phyloP scores from a whole-genome alignment of 2,797 vertebrate species.

The Hydrophis major region DNA sequence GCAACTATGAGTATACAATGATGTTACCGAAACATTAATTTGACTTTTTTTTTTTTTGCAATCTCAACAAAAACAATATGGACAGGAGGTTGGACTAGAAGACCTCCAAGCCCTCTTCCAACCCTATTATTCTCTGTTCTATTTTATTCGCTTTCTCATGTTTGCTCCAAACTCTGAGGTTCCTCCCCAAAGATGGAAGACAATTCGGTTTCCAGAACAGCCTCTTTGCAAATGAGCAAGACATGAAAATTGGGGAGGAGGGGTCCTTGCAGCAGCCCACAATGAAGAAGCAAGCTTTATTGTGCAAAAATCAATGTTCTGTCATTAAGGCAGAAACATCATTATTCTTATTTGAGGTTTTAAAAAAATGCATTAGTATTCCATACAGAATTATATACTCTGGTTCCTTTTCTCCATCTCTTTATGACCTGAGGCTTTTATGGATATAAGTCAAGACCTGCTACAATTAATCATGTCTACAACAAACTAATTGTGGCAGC shows the following conservation, averaged over 20 bases:
- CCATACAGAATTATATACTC: conserved; percentile 56
- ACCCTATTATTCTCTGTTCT: not conserved
- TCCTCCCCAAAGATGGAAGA: not conserved
- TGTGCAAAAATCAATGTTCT: conserved; percentile 55
- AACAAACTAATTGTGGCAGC: conserved; percentile 75
- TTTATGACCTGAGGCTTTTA: conserved; percentile 77
- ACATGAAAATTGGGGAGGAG: conserved; percentile 10
- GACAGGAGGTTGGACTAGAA: not conserved
- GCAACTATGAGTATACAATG: not conserved
- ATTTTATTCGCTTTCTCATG: not conserved
- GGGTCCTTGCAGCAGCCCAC: not conserved
- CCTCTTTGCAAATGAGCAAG: conserved; percentile 24
- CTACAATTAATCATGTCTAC: conserved; percentile 77
- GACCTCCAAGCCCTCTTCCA: not conserved
- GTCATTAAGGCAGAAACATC: conserved; percentile 56
- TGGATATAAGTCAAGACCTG: conserved; percentile 75
- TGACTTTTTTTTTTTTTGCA: not conserved
- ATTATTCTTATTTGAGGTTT: conserved; percentile 56
- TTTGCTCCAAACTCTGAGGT: not conserved
- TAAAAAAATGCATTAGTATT: conserved; percentile 68
- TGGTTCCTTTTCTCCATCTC: conserved; percentile 70
- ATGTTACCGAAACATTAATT: not conserved
- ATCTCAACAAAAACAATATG: not conserved
- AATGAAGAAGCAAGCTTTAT: not conserved
- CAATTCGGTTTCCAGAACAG: conserved; percentile 19